These are phyloP conservation scores for Archaeoteleia sp. DNA, from an alignment of 2,888 invertebrate genomes.

Conservation along the genomic window DNA sequence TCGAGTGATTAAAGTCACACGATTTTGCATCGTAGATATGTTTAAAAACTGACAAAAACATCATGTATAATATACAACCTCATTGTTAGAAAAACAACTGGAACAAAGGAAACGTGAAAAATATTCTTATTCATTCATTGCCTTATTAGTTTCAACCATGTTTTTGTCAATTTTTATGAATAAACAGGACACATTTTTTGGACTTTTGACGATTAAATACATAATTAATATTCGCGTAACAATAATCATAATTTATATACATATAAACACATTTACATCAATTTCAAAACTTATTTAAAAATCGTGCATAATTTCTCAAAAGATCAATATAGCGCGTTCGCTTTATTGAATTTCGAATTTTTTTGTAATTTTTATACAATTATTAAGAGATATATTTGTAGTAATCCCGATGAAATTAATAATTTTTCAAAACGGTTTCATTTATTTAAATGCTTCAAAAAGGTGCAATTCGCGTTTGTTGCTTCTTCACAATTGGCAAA, in stretches of 20 bases:
- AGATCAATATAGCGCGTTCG: too few relatives aligned
- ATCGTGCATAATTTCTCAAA: too few relatives aligned
- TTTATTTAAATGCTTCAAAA: too few relatives aligned
- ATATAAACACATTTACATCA: slow-evolving; percentile 74
- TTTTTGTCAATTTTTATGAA: slow-evolving; percentile 13
- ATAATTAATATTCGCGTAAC: slow-evolving; percentile 58
- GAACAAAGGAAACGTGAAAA: too few relatives aligned
- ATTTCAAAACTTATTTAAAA: slow-evolving; percentile 55
- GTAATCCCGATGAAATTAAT: too few relatives aligned
- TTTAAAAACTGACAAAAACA: slow-evolving; percentile 17
- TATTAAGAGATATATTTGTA: too few relatives aligned
- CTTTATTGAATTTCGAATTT: too few relatives aligned
- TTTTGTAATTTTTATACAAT: too few relatives aligned
- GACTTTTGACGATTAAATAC: slow-evolving; percentile 50
- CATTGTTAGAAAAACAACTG: too few relatives aligned
- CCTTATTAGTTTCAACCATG: neutral
- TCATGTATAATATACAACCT: slow-evolving; percentile 2
- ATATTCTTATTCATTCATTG: neutral
- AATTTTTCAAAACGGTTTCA: too few relatives aligned
- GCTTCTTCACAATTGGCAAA: too few relatives aligned
- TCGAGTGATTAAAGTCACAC: neutral
- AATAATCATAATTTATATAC: slow-evolving; percentile 72
- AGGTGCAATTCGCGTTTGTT: too few relatives aligned
- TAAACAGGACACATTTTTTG: slow-evolving; percentile 13
- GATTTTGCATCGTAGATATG: neutral